Evolutionary conservation across 2,888 invertebrate genomes (phyloP).

Genomic region (Drosophila sordidula): DNA sequence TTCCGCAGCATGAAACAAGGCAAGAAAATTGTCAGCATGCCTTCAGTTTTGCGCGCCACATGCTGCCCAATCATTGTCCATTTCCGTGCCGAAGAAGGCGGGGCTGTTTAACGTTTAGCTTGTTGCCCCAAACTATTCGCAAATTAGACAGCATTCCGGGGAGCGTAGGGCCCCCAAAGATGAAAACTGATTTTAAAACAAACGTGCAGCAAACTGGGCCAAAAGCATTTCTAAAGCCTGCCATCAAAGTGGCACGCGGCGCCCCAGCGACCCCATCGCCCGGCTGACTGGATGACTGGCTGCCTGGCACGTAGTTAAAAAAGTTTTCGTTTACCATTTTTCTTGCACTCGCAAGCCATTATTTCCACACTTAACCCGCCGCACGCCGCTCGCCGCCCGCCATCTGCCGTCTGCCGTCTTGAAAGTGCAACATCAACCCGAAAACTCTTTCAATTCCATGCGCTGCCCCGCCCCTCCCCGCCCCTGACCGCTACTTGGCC

Average conservation of each 20-base stretch:
- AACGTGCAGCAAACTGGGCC: slow-evolving; percentile 62
- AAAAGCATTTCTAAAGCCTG: slow-evolving; percentile 62
- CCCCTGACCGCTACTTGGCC: background rate
- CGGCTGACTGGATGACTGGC: slow-evolving; percentile 1
- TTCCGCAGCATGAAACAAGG: slow-evolving; percentile 68
- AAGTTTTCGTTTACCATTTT: slow-evolving; percentile 76
- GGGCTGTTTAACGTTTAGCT: background rate
- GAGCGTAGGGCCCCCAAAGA: slow-evolving; percentile 18
- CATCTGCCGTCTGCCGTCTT: slow-evolving; percentile 29
- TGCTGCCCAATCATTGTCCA: slow-evolving; percentile 32
- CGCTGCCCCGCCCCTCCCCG: slow-evolving; percentile 7
- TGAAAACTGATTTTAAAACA: slow-evolving; percentile 45
- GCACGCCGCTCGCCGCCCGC: too few relatives aligned
- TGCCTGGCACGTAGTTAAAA: slow-evolving; percentile 65
- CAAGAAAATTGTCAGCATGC: slow-evolving; percentile 67
- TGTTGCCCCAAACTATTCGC: slow-evolving; percentile 33
- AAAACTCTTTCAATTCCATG: slow-evolving; percentile 63
- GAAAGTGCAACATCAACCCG: slow-evolving; percentile 65
- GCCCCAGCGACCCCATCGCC: too few relatives aligned
- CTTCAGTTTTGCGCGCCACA: slow-evolving; percentile 48
- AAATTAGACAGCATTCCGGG: slow-evolving; percentile 29
- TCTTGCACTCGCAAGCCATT: slow-evolving; percentile 73
- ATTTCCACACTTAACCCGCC: slow-evolving; percentile 66
- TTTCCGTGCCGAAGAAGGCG: background rate
- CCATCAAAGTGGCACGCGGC: slow-evolving; percentile 33